Base-by-base conservation (phyloP, 2,888 invertebrate genomes). In the Boloria selene region DNA sequence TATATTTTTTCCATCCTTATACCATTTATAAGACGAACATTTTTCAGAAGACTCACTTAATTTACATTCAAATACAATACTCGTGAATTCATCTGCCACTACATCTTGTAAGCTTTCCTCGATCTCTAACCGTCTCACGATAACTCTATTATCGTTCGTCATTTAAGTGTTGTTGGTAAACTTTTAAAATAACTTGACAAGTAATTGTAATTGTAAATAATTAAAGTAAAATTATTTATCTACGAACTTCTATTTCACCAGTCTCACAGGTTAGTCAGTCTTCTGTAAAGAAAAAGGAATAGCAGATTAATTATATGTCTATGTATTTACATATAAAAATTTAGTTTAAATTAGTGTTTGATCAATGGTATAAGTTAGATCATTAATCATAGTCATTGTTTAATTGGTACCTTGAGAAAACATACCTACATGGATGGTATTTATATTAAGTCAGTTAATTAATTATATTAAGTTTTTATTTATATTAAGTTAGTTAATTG, bases 31-130 rank as follows among this genome's bases (percentile, higher is more conserved):
- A 14, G 62, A 68, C 1, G 51, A 60, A 38, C 67, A 68, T 65
- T n/a, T 72, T 59, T 52, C 61, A 54, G 53, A 70, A 18, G 54
- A 61, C 7, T 58, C 70, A 67, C 18, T 64, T 31, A 76, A 52
- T 71, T 74, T 75, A 53, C 76, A 77, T 69, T 77, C 73, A 56
- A 80, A 77, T 10, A 74, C 54, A 13, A 72, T 73, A 14, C 61
- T 68, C 6, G 69, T 70, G 13, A 66, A 66, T 69, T 77, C 78
- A 18, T 72, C 66, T 13, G 68, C 52, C 16, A 76, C 71, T 16
- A 74, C 59, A 63, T 79, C 75, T 65, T 74, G 71, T 47, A 78
- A 50, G 26, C 68, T 63, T 64, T 76, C 74, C 51, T 73, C 71
- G 49, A 79, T 68, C 50, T 73, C 71, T 55, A 77, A 52, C 22